Evolutionary conservation across 2,797 vertebrate species (phyloP).

Genomic region (Microctenopoma steveboyesi): DNA sequence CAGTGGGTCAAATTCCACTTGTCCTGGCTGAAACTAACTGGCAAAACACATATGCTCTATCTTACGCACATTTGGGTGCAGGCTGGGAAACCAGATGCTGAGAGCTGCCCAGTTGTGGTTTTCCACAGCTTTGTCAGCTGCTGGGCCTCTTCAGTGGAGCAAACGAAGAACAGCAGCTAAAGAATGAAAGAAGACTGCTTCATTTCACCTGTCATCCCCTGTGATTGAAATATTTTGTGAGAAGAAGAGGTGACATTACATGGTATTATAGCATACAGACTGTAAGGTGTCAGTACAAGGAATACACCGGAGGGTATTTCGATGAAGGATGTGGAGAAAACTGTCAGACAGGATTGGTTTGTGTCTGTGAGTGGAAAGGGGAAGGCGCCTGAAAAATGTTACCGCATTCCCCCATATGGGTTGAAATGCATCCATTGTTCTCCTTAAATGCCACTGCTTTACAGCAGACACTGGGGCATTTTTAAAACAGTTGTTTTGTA

Average conservation of each 20-base stretch:
- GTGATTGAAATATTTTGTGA: slow-evolving; percentile 52
- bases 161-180: slow-evolving; percentile 38
- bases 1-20: slow-evolving; percentile 25
- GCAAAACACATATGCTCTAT: slow-evolving; percentile 37
- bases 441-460: slow-evolving; percentile 41
- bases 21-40: slow-evolving; percentile 36
- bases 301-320: slow-evolving; percentile 44
- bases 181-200: slow-evolving; percentile 30
- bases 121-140: background rate
- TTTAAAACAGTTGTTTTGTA: slow-evolving; percentile 37
- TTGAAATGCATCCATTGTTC: slow-evolving; percentile 32
- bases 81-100: slow-evolving; percentile 1
- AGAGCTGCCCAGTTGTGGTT: slow-evolving; percentile 26
- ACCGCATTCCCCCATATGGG: slow-evolving; percentile 10
- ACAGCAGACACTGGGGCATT: slow-evolving; percentile 21
- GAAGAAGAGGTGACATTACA: slow-evolving; percentile 36
- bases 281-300: slow-evolving; percentile 38
- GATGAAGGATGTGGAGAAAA: slow-evolving; percentile 41
- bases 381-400: slow-evolving; percentile 9
- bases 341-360: slow-evolving; percentile 19
- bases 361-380: background rate
- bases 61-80: slow-evolving; percentile 25
- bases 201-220: slow-evolving; percentile 24
- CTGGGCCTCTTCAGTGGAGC: slow-evolving; percentile 21
- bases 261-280: slow-evolving; percentile 41